Percentiles rank a stretch among this genome's conserved stretches.
phyloP scores from a whole-genome alignment of 92 coral and sea anemone species.

The Epizoanthus ramosus region DNA sequence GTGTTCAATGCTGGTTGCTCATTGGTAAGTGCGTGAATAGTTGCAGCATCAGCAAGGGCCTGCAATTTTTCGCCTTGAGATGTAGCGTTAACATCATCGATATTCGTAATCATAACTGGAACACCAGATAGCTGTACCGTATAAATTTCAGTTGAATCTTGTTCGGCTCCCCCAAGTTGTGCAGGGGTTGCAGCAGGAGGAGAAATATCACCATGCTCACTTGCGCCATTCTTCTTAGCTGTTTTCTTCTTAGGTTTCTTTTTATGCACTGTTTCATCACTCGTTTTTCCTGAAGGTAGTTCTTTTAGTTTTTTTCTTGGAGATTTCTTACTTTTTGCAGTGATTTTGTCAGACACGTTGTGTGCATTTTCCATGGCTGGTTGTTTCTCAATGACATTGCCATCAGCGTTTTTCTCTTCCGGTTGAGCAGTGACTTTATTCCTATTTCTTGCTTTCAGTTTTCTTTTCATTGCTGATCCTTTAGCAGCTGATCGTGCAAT shows the following conservation, averaged over 20 bases:
- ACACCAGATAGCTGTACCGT: conserved; percentile 18
- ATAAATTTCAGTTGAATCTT: conserved; percentile 1
- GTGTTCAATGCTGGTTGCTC: neutral
- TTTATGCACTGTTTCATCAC: neutral
- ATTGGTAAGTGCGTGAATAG: conserved; percentile 10
- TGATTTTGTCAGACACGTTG: neutral
- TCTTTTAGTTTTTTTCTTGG: neutral
- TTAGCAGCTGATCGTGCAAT: conserved; percentile 33
- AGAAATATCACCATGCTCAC: neutral
- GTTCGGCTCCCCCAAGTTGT: neutral
- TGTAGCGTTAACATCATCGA: neutral
- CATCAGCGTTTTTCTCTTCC: neutral
- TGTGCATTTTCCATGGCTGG: neutral
- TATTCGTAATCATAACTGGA: neutral
- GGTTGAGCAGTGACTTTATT: conserved; percentile 4
- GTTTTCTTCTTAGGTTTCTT: neutral
- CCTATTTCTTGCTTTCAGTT: neutral
- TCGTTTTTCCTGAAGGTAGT: neutral
- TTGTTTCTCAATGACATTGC: neutral
- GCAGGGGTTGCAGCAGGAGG: neutral
- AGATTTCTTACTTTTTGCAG: neutral
- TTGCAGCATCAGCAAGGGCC: conserved; percentile 22
- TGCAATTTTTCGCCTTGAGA: conserved; percentile 36
- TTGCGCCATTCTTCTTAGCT: neutral
- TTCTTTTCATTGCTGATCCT: neutral